These are phyloP conservation scores for Anastrepha ludens DNA, from an alignment of 1,140 invertebrate genomes.

Conservation along the genomic window DNA sequence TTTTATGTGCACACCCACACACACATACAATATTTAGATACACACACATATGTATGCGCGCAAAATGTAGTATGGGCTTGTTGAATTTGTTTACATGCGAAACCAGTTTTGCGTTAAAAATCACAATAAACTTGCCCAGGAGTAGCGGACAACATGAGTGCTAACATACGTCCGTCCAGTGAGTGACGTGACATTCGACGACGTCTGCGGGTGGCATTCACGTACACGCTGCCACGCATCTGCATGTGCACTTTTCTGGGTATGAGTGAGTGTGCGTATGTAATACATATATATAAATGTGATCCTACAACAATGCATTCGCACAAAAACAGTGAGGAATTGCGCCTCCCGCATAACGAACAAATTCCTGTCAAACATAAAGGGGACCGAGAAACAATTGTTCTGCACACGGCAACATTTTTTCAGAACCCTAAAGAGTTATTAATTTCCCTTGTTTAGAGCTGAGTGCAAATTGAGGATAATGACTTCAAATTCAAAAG, in stretches of 20 bases:
- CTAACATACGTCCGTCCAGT: slow-evolving; percentile 20
- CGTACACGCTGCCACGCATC: background rate
- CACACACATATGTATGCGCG: background rate
- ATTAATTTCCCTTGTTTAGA: too few relatives aligned
- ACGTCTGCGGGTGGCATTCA: slow-evolving; percentile 31
- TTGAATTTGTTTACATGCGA: slow-evolving; percentile 31
- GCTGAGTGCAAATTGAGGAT: too few relatives aligned
- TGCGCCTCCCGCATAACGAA: too few relatives aligned
- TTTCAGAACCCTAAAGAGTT: too few relatives aligned
- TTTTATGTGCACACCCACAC: background rate
- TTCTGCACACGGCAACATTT: too few relatives aligned
- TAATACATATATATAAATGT: too few relatives aligned
- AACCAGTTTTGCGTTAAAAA: slow-evolving; percentile 37
- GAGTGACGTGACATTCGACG: slow-evolving; percentile 44
- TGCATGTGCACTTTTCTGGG: background rate
- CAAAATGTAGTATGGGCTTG: background rate
- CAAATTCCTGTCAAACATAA: too few relatives aligned
- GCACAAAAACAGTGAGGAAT: too few relatives aligned
- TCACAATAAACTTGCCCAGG: slow-evolving; percentile 47
- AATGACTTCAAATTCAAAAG: too few relatives aligned
- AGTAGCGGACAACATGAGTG: slow-evolving; percentile 5
- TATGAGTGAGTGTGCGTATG: background rate
- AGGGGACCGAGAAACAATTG: too few relatives aligned
- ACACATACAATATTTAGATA: background rate
- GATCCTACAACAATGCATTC: too few relatives aligned